Evolutionary conservation across 1,140 invertebrate genomes (phyloP), one percentile per base, ranked within the genome.

Genomic region (Ips typographus): DNA sequence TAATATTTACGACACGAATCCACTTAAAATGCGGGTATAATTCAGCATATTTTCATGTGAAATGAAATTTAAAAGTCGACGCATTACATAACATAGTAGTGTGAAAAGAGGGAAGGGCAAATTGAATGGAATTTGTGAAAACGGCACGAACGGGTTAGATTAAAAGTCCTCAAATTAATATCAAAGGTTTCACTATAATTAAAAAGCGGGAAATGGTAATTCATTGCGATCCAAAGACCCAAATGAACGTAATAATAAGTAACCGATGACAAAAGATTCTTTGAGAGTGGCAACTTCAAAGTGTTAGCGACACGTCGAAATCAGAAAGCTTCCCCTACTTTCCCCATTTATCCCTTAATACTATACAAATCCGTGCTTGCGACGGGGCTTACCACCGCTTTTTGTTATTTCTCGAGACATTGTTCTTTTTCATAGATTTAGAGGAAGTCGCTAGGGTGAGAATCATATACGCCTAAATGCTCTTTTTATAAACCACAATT

Each of bases 241-340:
- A 79, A 80, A 80, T 77, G 78, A 79, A 80, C 77, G 78, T 74
- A 78, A 80, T 80, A 79, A 80, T 80, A 80, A 79, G 67, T 79
- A 78, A 78, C 74, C 72, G 76, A 75, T 79, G 76, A 80, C 79
- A 80, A 80, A 80, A 78, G 77, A 73, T 74, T 72, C 74, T 78
- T 78, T 78, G 77, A 78, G 71, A 72, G 69, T 74, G 71, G 70
- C 72, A 67, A 79, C 77, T 77, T 80, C 78, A 80, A 80, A 80
- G 78, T 79, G 73, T 72, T 77, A 64, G 74, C 72, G 68, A 79
- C 76, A 78, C 76, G 74, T 76, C 68, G 65, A 71, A 76, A 74
- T 67, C 72, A 64, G 70, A 70, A 72, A 73, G 70, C 71, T 75
- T 42, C 63, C 65, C 66, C 66, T 53, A n/a, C 40, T 68, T 74